phyloP scores from a whole-genome alignment of 2,797 vertebrate genomes.

The Strix occidentalis region DNA sequence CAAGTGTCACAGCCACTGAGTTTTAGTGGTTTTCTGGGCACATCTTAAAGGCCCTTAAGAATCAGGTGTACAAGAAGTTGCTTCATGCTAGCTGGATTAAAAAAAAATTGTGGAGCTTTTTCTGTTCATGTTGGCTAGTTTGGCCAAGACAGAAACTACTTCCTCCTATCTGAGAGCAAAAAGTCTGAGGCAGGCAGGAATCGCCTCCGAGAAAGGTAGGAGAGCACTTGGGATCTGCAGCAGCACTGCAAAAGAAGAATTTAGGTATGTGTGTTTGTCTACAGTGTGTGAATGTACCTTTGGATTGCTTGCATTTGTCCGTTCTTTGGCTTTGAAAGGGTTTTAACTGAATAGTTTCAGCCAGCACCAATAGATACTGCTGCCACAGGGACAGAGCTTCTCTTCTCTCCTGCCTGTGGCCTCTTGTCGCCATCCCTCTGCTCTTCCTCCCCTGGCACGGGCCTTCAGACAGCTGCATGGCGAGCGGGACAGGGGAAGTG shows the following conservation, averaged over 20 bases:
- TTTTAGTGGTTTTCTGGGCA: constrained; percentile 58
- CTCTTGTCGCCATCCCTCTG: neutral
- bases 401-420: neutral
- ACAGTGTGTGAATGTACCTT: neutral
- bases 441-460: neutral
- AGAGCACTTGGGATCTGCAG: neutral
- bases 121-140: constrained; percentile 30
- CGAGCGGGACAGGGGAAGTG: neutral
- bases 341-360: neutral
- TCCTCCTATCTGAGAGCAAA: constrained; percentile 32
- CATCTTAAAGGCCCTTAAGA: constrained; percentile 47
- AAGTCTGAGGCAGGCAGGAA: constrained; percentile 32
- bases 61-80: constrained; percentile 55
- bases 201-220: neutral
- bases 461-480: neutral
- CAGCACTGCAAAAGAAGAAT: neutral
- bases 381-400: neutral
- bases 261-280: neutral
- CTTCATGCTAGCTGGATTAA: constrained; percentile 51
- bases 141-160: constrained; percentile 36
- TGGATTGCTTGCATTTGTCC: neutral
- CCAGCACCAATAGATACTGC: accelerated
- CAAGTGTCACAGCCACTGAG: constrained; percentile 54
- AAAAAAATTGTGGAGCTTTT: constrained; percentile 47
- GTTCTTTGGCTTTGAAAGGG: neutral